Evolutionary conservation across 2,888 invertebrate genomes (phyloP), one percentile per base, ranked within the genome.

Genomic region (Nomada lathburiana): DNA sequence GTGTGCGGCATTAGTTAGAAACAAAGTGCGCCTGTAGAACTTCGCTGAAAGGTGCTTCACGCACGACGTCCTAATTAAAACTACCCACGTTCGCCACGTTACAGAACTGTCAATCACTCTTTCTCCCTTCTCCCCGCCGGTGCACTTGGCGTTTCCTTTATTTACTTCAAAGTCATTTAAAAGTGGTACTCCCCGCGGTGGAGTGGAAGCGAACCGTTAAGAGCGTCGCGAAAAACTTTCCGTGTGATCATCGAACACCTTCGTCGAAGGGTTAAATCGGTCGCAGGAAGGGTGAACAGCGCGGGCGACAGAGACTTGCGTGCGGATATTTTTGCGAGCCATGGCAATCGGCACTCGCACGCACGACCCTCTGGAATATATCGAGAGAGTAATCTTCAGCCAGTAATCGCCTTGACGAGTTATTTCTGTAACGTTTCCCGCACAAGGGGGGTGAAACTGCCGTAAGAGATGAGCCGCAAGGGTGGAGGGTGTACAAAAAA

Each of bases 341-440:
- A 47, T 44, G 26, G 76, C 81, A 79, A 83, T 79, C 78, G 74
- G 75, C 70, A 83, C 75, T 79, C 79, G 72, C 79, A 62, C 69
- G 65, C 53, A 68, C 71, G 44, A 79, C 83, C 79, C 83, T 69
- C 74, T 71, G 55, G 59, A 64, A 71, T 71, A 70, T 83, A 83
- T 79, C 79, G 79, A 60, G 60, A 60, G 59, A 79, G 75, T 76
- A 84, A 83, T 83, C 83, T 83, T 83, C 83, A 68, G 53, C 53
- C 81, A 65, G 79, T 70, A 79, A 83, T 83, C 75, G 84, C 84
- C 79, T 83, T 83, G 79, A 78, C 79, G 83, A 79, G 83, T 83
- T 83, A 83, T 83, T 83, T 83, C 83, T 83, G 84, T 84, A 83
- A 79, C 84, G 75, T 83, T 83, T 76, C 76, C 84, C 78, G 70